phyloP scores from a whole-genome alignment of 2,113 vertebrate species.

The Apodemus speciosus region DNA sequence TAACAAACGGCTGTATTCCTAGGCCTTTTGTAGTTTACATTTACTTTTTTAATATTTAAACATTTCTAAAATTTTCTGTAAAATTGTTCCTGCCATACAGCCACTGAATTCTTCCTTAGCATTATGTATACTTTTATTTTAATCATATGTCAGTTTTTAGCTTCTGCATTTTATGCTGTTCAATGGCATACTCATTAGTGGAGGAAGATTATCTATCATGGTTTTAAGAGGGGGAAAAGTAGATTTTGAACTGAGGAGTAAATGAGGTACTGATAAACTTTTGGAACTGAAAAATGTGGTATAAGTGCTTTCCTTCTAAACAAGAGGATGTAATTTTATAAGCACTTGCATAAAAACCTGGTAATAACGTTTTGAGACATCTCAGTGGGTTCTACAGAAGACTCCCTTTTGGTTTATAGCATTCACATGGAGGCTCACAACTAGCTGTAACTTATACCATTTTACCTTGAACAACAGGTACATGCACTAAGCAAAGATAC shows the following conservation, averaged over 20 bases:
- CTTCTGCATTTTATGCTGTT: background rate
- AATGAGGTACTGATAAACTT: background rate
- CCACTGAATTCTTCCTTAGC: background rate
- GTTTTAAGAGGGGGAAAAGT: background rate
- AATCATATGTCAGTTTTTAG: background rate
- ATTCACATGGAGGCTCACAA: background rate
- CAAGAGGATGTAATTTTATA: background rate
- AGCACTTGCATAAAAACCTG: background rate
- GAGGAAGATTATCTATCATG: background rate
- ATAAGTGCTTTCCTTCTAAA: background rate
- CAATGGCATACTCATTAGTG: background rate
- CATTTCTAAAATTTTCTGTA: too few species aligned
- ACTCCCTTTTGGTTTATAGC: background rate
- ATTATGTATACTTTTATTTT: background rate
- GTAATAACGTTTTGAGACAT: background rate
- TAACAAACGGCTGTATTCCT: background rate
- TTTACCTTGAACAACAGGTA: background rate
- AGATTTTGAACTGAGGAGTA: background rate
- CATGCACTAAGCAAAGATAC: background rate
- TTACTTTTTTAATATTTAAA: background rate
- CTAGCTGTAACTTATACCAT: background rate
- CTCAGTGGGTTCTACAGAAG: background rate
- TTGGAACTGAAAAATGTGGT: background rate
- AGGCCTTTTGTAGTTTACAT: background rate
- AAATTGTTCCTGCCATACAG: background rate